Evolutionary conservation across 2,113 vertebrate species (phyloP).

Genomic region (Clarias magur): DNA sequence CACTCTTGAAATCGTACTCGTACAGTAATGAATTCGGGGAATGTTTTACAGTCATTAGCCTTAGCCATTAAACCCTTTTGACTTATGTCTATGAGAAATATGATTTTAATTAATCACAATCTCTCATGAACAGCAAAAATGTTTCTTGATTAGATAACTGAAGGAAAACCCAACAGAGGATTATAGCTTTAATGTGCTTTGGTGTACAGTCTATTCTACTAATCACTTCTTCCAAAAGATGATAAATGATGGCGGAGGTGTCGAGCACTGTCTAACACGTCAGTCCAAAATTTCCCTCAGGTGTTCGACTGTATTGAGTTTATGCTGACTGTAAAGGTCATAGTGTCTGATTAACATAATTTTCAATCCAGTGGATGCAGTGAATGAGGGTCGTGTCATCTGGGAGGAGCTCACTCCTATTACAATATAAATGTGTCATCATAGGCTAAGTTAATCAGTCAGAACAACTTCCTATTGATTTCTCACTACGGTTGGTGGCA

Average conservation of each 20-base stretch:
- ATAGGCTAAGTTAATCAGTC: too few species aligned
- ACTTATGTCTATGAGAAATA: background rate
- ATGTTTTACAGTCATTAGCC: too few species aligned
- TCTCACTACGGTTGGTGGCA: background rate
- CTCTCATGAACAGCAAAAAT: background rate
- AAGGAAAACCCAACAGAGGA: background rate
- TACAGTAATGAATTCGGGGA: too few species aligned
- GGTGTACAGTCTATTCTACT: background rate
- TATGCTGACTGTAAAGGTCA: too few species aligned
- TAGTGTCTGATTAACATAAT: background rate
- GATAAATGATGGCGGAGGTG: background rate
- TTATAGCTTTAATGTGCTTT: background rate
- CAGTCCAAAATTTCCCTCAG: too few species aligned
- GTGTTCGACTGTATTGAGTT: too few species aligned
- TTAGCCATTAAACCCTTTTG: background rate
- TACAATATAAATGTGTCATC: background rate
- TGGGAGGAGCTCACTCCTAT: background rate
- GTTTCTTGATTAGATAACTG: background rate
- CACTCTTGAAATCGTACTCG: too few species aligned
- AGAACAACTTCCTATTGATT: background rate
- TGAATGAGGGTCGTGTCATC: background rate
- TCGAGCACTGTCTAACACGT: background rate
- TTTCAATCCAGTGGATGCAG: background rate
- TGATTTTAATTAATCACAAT: background rate
- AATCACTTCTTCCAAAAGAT: too few species aligned